Conservation (phyloP, 2,113 vertebrate species). For the Siniperca knerii region DNA sequence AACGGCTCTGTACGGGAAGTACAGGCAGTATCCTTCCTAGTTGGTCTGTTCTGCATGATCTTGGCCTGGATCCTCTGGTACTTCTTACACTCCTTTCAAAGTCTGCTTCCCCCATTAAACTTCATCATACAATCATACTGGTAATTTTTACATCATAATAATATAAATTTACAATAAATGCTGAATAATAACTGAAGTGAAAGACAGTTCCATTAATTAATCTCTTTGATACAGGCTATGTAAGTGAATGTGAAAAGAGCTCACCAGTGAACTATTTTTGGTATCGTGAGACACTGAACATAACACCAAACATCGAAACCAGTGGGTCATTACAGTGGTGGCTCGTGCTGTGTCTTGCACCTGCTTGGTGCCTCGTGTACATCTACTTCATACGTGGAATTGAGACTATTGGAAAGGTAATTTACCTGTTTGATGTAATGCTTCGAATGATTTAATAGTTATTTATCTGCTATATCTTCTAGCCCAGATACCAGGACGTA, state of each 20-base stretch:
- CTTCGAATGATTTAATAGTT: neutral
- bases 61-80: constrained; percentile 90
- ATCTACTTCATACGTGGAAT: constrained; percentile 90
- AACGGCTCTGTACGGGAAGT: constrained; percentile 86
- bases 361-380: constrained; percentile 88
- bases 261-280: constrained; percentile 89
- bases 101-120: constrained; percentile 85
- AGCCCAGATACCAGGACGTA: neutral
- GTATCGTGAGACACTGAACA: constrained; percentile 90
- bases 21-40: constrained; percentile 79
- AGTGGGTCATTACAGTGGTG: constrained; percentile 86
- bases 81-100: constrained; percentile 88
- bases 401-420: constrained; percentile 89
- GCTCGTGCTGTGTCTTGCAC: constrained; percentile 85
- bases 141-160: constrained; percentile 60
- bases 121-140: constrained; percentile 79
- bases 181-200: constrained; percentile 1
- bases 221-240: constrained; percentile 39
- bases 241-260: constrained; percentile 85
- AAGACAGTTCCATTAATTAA: constrained; percentile 1
- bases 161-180: constrained; percentile 6
- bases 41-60: constrained; percentile 87
- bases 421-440: constrained; percentile 29
- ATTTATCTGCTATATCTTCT: neutral
- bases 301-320: constrained; percentile 78